phyloP scores from a whole-genome alignment of 2,797 vertebrate genomes.

The Bovichtus variegatus region DNA sequence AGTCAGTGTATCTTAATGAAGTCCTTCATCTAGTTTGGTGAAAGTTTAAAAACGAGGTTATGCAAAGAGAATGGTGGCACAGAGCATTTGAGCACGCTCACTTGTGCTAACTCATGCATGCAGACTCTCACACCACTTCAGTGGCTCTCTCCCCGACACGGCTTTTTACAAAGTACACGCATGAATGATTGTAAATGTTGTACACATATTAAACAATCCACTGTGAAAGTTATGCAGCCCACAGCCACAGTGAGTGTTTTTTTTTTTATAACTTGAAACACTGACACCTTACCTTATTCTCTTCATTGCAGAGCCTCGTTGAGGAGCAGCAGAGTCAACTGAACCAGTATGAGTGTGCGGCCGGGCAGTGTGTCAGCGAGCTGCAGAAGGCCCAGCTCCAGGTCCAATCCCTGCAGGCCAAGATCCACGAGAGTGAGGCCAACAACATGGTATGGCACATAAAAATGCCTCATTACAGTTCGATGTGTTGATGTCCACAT shows the following conservation, averaged over 20 bases:
- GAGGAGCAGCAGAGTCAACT: conserved; percentile 87
- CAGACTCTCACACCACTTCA: conserved; percentile 33
- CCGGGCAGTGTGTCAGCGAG: conserved; percentile 82
- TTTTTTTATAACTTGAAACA: background rate
- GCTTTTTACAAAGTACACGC: conserved; percentile 39
- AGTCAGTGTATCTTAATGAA: background rate
- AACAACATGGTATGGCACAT: conserved; percentile 89
- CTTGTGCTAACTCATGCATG: conserved; percentile 43
- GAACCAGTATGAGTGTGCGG: conserved; percentile 84
- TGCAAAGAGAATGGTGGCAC: conserved; percentile 39
- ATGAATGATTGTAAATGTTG: conserved; percentile 41
- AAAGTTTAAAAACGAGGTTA: conserved; percentile 35
- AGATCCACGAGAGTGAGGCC: conserved; percentile 89
- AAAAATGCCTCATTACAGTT: background rate
- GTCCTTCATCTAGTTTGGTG: conserved; percentile 1
- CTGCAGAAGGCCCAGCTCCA: conserved; percentile 89
- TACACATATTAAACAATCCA: conserved; percentile 30
- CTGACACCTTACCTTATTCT: background rate
- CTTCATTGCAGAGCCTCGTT: conserved; percentile 83
- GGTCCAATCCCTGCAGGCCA: conserved; percentile 87
- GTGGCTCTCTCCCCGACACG: background rate
- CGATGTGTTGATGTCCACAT: background rate
- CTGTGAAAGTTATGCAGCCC: background rate
- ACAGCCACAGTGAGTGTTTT: background rate
- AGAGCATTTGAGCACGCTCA: conserved; percentile 22